phyloP scores from a whole-genome alignment of 1,140 invertebrate genomes.

The Aphelenchoides avenae region DNA sequence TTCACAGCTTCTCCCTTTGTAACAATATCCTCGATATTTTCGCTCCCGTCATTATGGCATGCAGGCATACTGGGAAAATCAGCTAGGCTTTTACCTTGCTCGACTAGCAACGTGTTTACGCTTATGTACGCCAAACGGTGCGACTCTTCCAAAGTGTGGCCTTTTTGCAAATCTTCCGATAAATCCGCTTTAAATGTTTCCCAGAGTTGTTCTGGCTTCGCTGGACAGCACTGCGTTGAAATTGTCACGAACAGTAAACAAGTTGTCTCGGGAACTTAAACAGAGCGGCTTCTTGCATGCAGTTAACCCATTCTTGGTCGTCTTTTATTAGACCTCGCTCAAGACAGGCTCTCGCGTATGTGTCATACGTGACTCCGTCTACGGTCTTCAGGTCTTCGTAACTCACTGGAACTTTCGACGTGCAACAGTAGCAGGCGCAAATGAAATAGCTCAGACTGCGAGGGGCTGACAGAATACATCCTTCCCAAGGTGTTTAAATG shows the following conservation, averaged over 20 bases:
- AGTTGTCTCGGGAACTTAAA: constrained; percentile 21
- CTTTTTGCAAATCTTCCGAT: constrained; percentile 29
- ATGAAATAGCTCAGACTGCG: constrained; percentile 13
- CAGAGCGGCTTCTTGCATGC: constrained; percentile 13
- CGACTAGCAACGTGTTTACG: background rate
- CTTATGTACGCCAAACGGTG: background rate
- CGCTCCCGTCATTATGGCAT: background rate
- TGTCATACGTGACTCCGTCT: constrained; percentile 20
- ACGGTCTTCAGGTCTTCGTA: constrained; percentile 18
- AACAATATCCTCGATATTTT: constrained; percentile 4
- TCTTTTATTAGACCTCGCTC: constrained; percentile 20
- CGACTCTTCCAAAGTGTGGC: background rate
- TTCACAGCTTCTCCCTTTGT: constrained; percentile 25
- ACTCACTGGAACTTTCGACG: constrained; percentile 4
- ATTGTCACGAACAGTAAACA: constrained; percentile 27
- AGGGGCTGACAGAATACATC: constrained; percentile 19
- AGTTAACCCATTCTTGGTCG: constrained; percentile 24
- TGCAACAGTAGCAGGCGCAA: constrained; percentile 20
- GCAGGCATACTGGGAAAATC: background rate
- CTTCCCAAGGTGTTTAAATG: constrained; percentile 15
- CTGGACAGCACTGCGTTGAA: constrained; percentile 16
- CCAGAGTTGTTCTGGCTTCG: constrained; percentile 13
- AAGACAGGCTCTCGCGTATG: constrained; percentile 21
- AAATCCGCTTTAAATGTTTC: constrained; percentile 23
- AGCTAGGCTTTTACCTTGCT: background rate